Evolutionary conservation across 2,113 vertebrate genomes (phyloP).

Genomic region (Odocoileus virginianus): DNA sequence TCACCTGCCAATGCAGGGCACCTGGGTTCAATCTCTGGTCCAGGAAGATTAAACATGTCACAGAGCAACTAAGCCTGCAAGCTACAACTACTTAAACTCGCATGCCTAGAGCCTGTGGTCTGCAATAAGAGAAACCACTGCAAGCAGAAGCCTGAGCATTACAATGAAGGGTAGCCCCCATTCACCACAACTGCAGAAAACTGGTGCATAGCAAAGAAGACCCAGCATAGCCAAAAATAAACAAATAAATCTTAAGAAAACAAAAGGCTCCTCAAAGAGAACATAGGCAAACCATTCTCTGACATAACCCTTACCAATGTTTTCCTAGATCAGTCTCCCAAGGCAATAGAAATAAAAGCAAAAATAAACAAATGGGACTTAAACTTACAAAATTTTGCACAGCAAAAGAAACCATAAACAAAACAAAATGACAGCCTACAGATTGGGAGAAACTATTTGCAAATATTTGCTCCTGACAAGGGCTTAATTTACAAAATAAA

Average conservation of each 20-base stretch:
- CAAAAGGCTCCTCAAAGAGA: background rate
- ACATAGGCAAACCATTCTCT: background rate
- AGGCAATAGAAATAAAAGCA: background rate
- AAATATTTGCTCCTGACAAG: background rate
- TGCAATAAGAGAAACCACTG: background rate
- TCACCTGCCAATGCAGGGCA: background rate
- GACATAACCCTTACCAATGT: background rate
- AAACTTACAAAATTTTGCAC: background rate
- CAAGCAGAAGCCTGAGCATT: background rate
- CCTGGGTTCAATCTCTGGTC: background rate
- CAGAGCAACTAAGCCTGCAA: background rate
- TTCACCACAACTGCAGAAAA: background rate
- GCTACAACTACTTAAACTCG: background rate
- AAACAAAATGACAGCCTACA: background rate
- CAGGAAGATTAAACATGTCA: background rate
- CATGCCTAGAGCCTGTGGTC: background rate
- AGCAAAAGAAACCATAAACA: background rate
- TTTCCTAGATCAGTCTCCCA: background rate
- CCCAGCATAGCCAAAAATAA: background rate
- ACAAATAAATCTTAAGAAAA: background rate
- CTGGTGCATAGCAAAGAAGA: background rate
- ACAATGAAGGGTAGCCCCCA: background rate
- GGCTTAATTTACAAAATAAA: background rate
- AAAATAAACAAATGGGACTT: background rate
- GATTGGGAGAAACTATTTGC: background rate